Conservation (phyloP, 2,797 vertebrate genomes). For the Cirrhinus molitorella region DNA sequence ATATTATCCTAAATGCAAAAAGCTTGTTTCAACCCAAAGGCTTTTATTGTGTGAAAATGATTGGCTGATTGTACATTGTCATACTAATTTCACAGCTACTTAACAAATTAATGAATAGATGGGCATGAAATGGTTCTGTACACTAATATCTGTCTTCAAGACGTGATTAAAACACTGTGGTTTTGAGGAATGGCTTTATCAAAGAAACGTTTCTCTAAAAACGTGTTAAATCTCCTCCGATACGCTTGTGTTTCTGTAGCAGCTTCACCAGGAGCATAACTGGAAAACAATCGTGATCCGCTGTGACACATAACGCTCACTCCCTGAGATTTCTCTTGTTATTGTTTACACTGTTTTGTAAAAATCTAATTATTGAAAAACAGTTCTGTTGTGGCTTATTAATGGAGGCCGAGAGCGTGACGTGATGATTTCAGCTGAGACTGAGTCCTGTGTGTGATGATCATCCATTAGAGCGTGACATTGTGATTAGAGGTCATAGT, state of each 20-base stretch:
- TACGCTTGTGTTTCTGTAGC: neutral
- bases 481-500: constrained; percentile 23
- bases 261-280: neutral
- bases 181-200: constrained; percentile 13
- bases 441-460: neutral
- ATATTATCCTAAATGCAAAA: too few species aligned
- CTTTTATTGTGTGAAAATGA: constrained; percentile 1
- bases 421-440: constrained; percentile 26
- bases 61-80: neutral
- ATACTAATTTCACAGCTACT: neutral
- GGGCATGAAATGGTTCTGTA: neutral
- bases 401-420: constrained; percentile 41
- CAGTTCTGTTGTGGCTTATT: constrained; percentile 40
- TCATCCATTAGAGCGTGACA: neutral
- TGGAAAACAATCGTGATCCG: constrained; percentile 22
- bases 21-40: neutral
- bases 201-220: neutral
- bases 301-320: neutral
- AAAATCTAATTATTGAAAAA: constrained; percentile 52
- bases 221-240: neutral
- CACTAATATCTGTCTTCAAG: neutral
- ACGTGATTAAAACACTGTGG: neutral
- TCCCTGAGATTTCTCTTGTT: neutral
- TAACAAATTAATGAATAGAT: neutral
- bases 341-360: constrained; percentile 20